These are phyloP conservation scores for Diabrotica undecimpunctata DNA, from an alignment of 1,140 invertebrate genomes.

Conservation along the genomic window DNA sequence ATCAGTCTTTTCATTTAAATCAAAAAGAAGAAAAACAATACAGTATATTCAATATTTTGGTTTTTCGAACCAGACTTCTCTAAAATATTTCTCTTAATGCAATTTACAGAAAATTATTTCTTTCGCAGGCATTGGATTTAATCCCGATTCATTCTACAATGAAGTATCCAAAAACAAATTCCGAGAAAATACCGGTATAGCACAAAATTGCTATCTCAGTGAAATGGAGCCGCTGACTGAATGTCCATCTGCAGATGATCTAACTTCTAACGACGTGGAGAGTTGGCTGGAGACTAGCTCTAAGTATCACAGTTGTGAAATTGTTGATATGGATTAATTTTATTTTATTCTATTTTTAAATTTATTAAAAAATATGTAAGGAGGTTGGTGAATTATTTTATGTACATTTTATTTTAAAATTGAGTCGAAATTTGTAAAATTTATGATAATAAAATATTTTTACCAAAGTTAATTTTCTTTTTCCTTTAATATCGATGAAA, in stretches of 20 bases:
- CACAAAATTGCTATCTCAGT: conserved; percentile 39
- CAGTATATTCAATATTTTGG: too few relatives aligned
- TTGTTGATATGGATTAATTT: conserved; percentile 59
- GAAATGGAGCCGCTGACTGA: conserved; percentile 61
- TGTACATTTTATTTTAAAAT: background rate
- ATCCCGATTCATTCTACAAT: conserved; percentile 13
- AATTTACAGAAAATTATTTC: too few relatives aligned
- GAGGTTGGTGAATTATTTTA: background rate
- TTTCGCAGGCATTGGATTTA: conserved; percentile 26
- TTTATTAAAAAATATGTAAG: background rate
- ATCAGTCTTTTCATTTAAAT: too few relatives aligned
- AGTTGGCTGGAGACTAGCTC: conserved; percentile 69
- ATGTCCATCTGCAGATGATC: conserved; percentile 61
- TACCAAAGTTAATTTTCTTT: too few relatives aligned
- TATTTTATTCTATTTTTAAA: background rate
- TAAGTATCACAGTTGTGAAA: conserved; percentile 70
- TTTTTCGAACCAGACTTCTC: too few relatives aligned
- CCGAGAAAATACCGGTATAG: conserved; percentile 44
- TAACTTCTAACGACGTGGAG: conserved; percentile 60
- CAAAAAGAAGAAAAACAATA: too few relatives aligned
- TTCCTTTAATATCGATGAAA: too few relatives aligned
- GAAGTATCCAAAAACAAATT: conserved; percentile 32
- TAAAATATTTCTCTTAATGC: too few relatives aligned
- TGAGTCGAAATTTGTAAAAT: too few relatives aligned
- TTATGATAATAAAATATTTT: too few relatives aligned